Base-by-base conservation (phyloP, 1,140 invertebrate genomes). In the Andrena cerasifolii region DNA sequence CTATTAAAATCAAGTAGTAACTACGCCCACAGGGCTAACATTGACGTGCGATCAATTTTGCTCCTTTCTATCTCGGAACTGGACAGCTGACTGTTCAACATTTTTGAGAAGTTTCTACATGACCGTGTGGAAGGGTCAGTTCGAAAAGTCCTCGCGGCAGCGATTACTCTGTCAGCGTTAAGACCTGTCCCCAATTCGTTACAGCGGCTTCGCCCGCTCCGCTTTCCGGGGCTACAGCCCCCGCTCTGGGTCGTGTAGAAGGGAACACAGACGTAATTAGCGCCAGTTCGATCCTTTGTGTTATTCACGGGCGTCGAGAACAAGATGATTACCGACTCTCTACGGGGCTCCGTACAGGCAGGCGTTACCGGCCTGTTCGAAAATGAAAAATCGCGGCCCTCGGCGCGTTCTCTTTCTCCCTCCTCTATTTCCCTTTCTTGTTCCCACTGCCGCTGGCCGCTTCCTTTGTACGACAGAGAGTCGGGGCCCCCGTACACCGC, bases 291-390 rank as follows among this genome's bases (percentile, higher is more conserved):
- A 83, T 86, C 72, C 74, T 81, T 85, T 82, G 74, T 80, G 79
- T 88, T 88, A 87, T 85, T 85, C 86, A 74, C 79, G 56, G 65
- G 82, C 86, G 86, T 89, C 76, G 86, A 84, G 80, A 89, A 89
- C 83, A 82, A 89, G 83, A 89, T 90, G 86, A 89, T 89, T 90
- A 85, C 87, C 68, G 80, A 79, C 72, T 84, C 56, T 63, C 45
- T 40, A 62, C 62, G 18, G 47, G 58, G 6, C 40, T 33, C 26
- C 21, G 51, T 24, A 7, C 68, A 65, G 70, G 78, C 79, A 77
- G 78, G 83, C 84, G 82, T 86, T 82, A 56, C 71, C 76, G 10
- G 65, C 65, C 73, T 56, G 47, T 84, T 85, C 51, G 65, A 85
- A 84, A 84, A 85, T 84, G 82, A 85, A 84, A 81, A 85, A 85